Base-by-base conservation (phyloP, 64 coral and sea anemone species). In the Platygyra sinensis region DNA sequence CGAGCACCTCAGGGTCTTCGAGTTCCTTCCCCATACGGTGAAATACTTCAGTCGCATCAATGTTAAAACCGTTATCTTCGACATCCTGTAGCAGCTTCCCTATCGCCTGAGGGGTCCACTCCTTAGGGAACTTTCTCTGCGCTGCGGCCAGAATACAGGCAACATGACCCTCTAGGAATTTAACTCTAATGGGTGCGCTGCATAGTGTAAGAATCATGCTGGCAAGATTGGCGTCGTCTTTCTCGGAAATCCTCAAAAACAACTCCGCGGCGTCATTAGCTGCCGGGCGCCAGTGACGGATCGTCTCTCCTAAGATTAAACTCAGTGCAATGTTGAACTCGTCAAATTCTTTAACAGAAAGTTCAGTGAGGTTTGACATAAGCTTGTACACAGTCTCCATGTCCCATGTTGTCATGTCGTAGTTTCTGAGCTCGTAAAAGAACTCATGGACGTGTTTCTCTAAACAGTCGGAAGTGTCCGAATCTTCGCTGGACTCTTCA, bases 31-130 rank as follows among this genome's bases (percentile, higher is more conserved):
- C 97, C 50, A 93, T 90, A 17, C 89, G 80, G 33, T 83, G 80
- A 39, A 99, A 96, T 25, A 99, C 91, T 59, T 88, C 94, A 12
- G 92, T 85, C 2, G 92, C 88, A 49, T 99, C 97, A n/a, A 99
- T 94, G 87, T 93, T 93, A 22, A 96, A 80, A 6, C 92, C 88
- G 30, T 95, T 91, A 52, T 91, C 92, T 87, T 99, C 97, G 14
- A 99, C 80, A 22, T 74, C 90, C 20, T 93, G 91, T 17, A 99
- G 36, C 20, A 93, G 87, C 16, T 87, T 75, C 20, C 89, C 97
- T 6, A 99, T 51, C 5, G 91, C 94, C 42, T 95, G 91, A 2
- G 75, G 4, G 2, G 75, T 88, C 94, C 94, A 96, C 6, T 55
- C 67, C 3, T 72, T 76, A 2, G 97, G 91, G 29, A 96, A 73